phyloP scores from a whole-genome alignment of 2,888 invertebrate genomes.

The Cryptocephalus primarius region DNA sequence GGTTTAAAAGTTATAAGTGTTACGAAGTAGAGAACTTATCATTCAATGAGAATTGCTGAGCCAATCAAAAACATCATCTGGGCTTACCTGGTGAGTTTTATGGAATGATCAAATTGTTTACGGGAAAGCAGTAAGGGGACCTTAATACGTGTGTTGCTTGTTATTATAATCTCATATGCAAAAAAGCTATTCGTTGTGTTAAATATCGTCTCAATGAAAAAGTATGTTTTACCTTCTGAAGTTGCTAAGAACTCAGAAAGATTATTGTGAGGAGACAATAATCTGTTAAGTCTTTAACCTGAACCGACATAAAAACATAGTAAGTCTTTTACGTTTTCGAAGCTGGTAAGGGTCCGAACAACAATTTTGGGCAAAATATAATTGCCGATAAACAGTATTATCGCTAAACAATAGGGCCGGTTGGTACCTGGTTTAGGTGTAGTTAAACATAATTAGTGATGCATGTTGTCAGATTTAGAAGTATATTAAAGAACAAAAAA shows the following conservation, averaged over 20 bases:
- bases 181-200: conserved; percentile 8
- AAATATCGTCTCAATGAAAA: conserved; percentile 22
- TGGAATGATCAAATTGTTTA: conserved; percentile 1
- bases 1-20: conserved; percentile 11
- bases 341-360: conserved; percentile 42
- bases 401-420: conserved; percentile 22
- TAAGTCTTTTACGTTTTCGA: background rate
- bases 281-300: conserved; percentile 29
- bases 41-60: conserved; percentile 41
- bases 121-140: conserved; percentile 28
- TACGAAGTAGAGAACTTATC: conserved; percentile 17
- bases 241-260: conserved; percentile 23
- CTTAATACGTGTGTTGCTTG: conserved; percentile 25
- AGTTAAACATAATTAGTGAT: conserved; percentile 7
- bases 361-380: conserved; percentile 17
- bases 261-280: conserved; percentile 43
- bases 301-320: conserved; percentile 18
- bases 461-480: conserved; percentile 18
- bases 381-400: background rate
- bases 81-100: conserved; percentile 23
- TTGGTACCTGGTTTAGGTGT: conserved; percentile 23
- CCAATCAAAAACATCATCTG: conserved; percentile 38
- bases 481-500: too few species aligned
- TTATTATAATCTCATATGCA: conserved; percentile 2
- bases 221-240: conserved; percentile 23